These are phyloP conservation scores for Corvus moneduloides DNA, from an alignment of 2,113 vertebrate species.

Conservation along the genomic window DNA sequence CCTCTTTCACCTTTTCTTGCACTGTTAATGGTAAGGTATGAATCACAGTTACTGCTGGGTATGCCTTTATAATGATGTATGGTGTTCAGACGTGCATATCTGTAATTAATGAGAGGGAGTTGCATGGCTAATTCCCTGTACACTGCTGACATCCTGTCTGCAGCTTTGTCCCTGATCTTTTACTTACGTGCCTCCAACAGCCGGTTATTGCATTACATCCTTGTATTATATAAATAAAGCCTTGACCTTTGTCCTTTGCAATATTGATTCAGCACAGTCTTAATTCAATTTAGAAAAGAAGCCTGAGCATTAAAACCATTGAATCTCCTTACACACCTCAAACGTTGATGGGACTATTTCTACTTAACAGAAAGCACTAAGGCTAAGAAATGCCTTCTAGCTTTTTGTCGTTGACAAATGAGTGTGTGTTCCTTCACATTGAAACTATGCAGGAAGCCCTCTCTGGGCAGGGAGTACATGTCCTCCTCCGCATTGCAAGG, in stretches of 20 bases:
- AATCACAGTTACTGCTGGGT: background rate
- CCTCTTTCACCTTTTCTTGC: background rate
- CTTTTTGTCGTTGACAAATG: conserved; percentile 24
- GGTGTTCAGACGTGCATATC: background rate
- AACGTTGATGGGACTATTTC: background rate
- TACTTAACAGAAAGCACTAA: background rate
- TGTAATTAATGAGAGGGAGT: conserved; percentile 41
- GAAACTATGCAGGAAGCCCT: conserved; percentile 29
- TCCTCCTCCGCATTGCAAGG: conserved; percentile 33
- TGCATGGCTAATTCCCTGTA: conserved; percentile 38
- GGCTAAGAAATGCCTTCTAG: background rate
- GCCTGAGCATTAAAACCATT: background rate
- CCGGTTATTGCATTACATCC: conserved; percentile 61
- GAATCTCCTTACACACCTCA: background rate
- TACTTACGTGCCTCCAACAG: conserved; percentile 39
- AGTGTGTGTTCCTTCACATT: background rate
- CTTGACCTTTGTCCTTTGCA: conserved; percentile 32
- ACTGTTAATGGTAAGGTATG: background rate
- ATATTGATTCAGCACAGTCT: conserved; percentile 1
- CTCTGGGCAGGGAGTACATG: background rate
- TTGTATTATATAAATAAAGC: conserved; percentile 52
- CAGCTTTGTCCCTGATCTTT: conserved; percentile 35
- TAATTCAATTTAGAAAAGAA: conserved; percentile 13
- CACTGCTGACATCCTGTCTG: conserved; percentile 51
- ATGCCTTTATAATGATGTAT: background rate